Evolutionary conservation across 2,797 vertebrate genomes (phyloP).

Genomic region (Zalophus californianus): DNA sequence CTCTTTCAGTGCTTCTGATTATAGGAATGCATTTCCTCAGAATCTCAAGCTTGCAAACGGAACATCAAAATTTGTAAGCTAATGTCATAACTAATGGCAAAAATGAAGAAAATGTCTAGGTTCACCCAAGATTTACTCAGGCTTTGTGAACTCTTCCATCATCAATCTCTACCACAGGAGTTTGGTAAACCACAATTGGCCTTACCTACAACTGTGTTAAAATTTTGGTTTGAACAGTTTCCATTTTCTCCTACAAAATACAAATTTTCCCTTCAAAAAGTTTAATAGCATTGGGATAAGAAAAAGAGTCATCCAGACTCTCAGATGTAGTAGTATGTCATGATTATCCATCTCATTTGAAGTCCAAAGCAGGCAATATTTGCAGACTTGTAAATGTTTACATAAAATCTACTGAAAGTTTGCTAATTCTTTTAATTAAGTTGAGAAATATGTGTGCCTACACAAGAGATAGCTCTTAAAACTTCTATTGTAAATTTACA

Average conservation of each 20-base stretch:
- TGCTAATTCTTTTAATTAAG: background rate
- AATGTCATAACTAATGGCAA: background rate
- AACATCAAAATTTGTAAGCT: slow-evolving; percentile 39
- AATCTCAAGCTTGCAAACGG: background rate
- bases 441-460: background rate
- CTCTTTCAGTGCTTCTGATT: slow-evolving; percentile 21
- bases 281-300: background rate
- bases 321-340: slow-evolving; percentile 8
- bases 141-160: background rate
- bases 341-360: background rate
- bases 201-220: slow-evolving; percentile 67
- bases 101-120: slow-evolving; percentile 18
- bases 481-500: background rate
- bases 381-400: background rate
- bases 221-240: slow-evolving; percentile 15
- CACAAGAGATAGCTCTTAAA: background rate
- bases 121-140: background rate
- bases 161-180: background rate
- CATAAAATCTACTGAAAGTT: background rate
- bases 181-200: slow-evolving; percentile 45
- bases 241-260: background rate
- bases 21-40: background rate
- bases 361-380: background rate
- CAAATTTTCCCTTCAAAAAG: background rate
- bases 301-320: background rate